Evolutionary conservation across 1,140 invertebrate genomes (phyloP).

Genomic region (Druon quercuslanigerum): DNA sequence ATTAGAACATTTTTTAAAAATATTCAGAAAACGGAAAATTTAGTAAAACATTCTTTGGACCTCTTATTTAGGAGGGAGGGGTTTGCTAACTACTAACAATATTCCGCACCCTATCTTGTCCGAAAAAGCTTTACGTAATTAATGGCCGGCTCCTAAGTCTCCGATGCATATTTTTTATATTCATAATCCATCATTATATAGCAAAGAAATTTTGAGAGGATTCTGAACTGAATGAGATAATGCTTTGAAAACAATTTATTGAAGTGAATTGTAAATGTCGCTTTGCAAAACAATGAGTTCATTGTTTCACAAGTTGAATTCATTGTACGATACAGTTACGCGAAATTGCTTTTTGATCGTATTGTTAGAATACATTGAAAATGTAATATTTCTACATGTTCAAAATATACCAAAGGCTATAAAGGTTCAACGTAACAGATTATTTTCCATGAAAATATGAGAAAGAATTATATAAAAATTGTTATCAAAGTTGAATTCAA

Average conservation of each 20-base stretch:
- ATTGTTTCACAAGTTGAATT: conserved; percentile 28
- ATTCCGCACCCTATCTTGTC: too few relatives aligned
- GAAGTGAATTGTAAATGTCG: conserved; percentile 7
- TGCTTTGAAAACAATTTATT: conserved; percentile 17
- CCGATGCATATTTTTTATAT: neutral
- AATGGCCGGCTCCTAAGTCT: neutral
- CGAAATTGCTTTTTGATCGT: conserved; percentile 13
- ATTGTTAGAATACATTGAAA: conserved; percentile 10
- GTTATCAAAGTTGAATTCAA: too few relatives aligned
- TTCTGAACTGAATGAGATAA: conserved; percentile 18
- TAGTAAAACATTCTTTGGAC: too few relatives aligned
- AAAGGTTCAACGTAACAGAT: neutral
- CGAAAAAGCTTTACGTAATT: too few relatives aligned
- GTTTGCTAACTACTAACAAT: too few relatives aligned
- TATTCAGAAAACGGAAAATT: too few relatives aligned
- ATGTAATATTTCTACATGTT: conserved; percentile 7
- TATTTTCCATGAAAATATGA: neutral
- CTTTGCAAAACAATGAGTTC: conserved; percentile 22
- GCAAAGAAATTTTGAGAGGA: neutral
- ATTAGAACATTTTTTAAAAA: too few relatives aligned
- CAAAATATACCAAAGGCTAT: conserved; percentile 7
- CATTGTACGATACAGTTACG: conserved; percentile 23
- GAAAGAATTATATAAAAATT: neutral
- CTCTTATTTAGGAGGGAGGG: too few relatives aligned
- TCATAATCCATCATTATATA: neutral